Evolutionary conservation across 2,888 invertebrate species (phyloP), one percentile per base, ranked within the genome.

Genomic region (Drosophila flavopinicola): DNA sequence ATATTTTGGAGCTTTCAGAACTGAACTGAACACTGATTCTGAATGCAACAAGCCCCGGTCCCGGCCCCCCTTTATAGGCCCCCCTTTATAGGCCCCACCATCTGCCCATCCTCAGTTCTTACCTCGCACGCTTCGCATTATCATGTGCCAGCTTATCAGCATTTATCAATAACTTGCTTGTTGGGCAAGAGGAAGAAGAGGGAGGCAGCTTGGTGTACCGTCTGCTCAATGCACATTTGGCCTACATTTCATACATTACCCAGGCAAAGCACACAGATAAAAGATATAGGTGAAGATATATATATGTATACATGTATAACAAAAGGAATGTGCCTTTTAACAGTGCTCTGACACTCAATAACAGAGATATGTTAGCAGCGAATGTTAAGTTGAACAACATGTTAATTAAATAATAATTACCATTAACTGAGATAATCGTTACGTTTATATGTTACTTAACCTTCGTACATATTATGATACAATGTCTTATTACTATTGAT

Each of bases 221-320:
- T 3, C 15, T 20, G 47, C 33, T 24, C 53, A 64, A 72, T 72
- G 84, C 84, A 72, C 80, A 83, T 79, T 84, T 84, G 78, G 49
- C 78, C 78, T 70, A 78, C 82, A 77, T 78, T 73, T 66, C 69
- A 61, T 9, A 42, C 42, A 39, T 63, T 70, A 66, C 75, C 48
- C 66, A 68, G 33, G 47, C 35, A 48, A 20, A 37, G 52, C 24
- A 38, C 11, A 17, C 15, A 49, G 61, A 68, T 57, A 44, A 49
- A 33, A 52, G 38, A 65, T 47, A 35, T 48, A 33, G 29, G 13
- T 52, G 25, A 47, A 42, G 11, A 29, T 37, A 65, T 42, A 42
- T 11, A 35, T 11, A 6, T 9, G 6, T 42, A 33, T 10, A 15
- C 15, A 9, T 33, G n/a, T 9, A 13, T 23, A 30, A 24, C 11